Evolutionary conservation across 2,113 vertebrate species (phyloP).

Genomic region (Corythoichthys intestinalis): DNA sequence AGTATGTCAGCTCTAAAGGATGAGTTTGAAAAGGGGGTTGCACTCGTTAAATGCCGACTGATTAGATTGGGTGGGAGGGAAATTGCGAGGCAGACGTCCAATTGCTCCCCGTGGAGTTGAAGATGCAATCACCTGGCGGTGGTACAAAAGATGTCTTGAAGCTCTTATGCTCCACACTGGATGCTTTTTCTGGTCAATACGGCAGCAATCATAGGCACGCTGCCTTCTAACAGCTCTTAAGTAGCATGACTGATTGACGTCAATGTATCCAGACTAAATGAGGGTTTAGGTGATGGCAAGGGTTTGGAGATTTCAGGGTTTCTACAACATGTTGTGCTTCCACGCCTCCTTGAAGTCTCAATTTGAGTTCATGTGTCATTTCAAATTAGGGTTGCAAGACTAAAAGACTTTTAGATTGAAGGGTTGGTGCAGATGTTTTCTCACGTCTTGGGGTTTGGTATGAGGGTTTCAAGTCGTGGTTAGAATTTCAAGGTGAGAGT

Average conservation of each 20-base stretch:
- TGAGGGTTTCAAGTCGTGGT: neutral
- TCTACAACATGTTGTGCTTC: neutral
- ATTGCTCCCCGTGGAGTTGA: constrained; percentile 46
- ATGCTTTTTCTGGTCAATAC: constrained; percentile 7
- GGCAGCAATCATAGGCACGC: constrained; percentile 17
- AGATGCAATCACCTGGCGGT: constrained; percentile 34
- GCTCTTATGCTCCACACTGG: constrained; percentile 25
- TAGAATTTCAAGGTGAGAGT: no score
- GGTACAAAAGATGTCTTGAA: constrained; percentile 19
- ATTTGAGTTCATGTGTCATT: neutral
- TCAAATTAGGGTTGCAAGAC: no score
- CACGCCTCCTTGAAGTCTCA: no score
- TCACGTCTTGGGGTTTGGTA: neutral
- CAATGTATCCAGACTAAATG: neutral
- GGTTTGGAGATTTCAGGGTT: neutral
- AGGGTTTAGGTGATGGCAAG: neutral
- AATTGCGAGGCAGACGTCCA: constrained; percentile 59
- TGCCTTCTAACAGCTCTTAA: neutral
- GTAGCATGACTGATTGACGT: neutral
- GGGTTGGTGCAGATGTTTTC: no score
- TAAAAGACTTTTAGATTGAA: no score
- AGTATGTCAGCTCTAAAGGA: neutral
- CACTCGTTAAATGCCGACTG: constrained; percentile 61
- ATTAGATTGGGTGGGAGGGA: constrained; percentile 62
- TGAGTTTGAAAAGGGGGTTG: constrained; percentile 27